Base-by-base conservation (phyloP, 2,888 invertebrate species). In the Lysandra coridon region DNA sequence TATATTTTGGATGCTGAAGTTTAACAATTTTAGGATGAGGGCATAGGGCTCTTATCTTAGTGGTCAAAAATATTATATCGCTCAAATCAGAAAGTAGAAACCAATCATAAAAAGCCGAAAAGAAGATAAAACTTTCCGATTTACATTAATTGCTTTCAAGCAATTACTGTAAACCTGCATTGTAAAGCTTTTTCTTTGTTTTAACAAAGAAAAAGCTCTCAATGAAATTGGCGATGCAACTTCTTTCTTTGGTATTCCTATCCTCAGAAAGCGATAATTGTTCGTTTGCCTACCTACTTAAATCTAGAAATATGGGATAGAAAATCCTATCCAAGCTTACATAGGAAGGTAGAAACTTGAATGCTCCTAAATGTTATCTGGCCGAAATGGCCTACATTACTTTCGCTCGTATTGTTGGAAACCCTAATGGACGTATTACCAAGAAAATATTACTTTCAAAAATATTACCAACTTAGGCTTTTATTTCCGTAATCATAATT, bases 401-500 rank as follows among this genome's bases (percentile, higher is more conserved):
- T 69, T 69, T 14, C 14, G 69, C 14, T 69, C 33, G 33, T 69
- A 69, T 69, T 33, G 33, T 69, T 33, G 14, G 14, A 64, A 69
- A 4, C 14, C 69, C 33, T 69, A 69, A 69, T 17, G 69, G 33
- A 69, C 69, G 37, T 4, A 69, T 69, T 69, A 33, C 73, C 57
- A 44, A 60, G 40, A 74, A 79, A 57, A 73, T 49, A 69, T 73
- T 79, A 79, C 57, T 73, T 69, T 17, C 33, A 69, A 33, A 37
- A 69, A 69, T 69, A 14, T 69, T 37, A 17, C 33, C 69, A 37
- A 69, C 23, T 23, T 23, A 14, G 17, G 33, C 33, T 69, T 74
- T 74, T 74, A 44, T 74, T 40, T 85, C 85, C 86, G 85, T 78
- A 81, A 80, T 84, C 86, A 88, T 88, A 88, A 89, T 88, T 87